Evolutionary conservation across 2,113 vertebrate genomes (phyloP), one percentile per base, ranked within the genome.

Genomic region (Lepus americanus): DNA sequence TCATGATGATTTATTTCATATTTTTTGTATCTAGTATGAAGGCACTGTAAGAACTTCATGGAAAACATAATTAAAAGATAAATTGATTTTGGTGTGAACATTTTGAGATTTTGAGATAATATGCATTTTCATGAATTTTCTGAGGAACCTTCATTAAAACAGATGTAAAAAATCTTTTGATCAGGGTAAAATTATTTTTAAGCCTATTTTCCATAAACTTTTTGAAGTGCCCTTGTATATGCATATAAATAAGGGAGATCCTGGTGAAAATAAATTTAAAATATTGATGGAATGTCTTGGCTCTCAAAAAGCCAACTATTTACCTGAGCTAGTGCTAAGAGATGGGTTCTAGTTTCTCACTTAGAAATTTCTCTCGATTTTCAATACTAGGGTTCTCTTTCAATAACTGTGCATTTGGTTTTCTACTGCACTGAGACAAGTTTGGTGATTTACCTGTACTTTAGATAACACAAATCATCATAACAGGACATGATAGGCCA

Each of bases 381-480:
- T 95, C 73, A 85, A 20, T 89, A 36, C 1, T 82, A 33, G 44
- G 9, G n/a, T 78, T 96, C 94, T 69, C 13, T 76, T 94, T 64
- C 29, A 79, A 64, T 20, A 64, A 29, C 6, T n/a, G 2, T 51
- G 3, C 33, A 81, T 19, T 92, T 66, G 67, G 3, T 73, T 73
- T 73, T 91, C 69, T 77, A 67, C 11, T 27, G 39, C n/a, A 86
- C 44, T 39, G 79, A 83, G 31, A 51, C 3, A 79, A 91, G 17
- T 49, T 36, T 77, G 33, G 25, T 67, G 51, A 44, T 76, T 80
- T 72, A 83, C 61, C 27, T 88, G 19, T 72, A 63, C 13, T n/a
- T 6, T n/a, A 69, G 14, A 49, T 25, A 84, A 74, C 23, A 77
- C 44, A 94, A 77, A 86, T 67, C 61, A 70, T 73, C 67, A 81